phyloP scores from a whole-genome alignment of 1,140 invertebrate species.

The Apis cerana region DNA sequence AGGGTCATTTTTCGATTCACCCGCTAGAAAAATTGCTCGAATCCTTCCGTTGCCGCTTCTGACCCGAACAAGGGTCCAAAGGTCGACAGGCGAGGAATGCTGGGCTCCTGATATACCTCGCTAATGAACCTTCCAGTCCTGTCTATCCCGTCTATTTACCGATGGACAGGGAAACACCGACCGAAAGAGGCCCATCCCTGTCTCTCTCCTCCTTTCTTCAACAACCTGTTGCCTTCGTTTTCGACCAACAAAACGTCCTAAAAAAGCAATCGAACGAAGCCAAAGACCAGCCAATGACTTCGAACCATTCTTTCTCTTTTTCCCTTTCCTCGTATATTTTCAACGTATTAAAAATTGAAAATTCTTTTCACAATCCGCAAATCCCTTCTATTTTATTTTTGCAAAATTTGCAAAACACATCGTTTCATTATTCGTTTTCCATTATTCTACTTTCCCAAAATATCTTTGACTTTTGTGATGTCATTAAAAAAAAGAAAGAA shows the following conservation, averaged over 20 bases:
- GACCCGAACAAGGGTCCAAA: slow-evolving; percentile 74
- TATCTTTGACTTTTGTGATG: too few relatives aligned
- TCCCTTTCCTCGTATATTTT: too few relatives aligned
- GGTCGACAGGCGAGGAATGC: slow-evolving; percentile 76
- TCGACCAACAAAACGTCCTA: slow-evolving; percentile 26
- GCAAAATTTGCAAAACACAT: not conserved
- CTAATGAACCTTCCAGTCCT: slow-evolving; percentile 75
- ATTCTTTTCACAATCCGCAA: too few relatives aligned
- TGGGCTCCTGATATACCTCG: slow-evolving; percentile 72
- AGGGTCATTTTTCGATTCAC: slow-evolving; percentile 56
- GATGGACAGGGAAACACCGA: slow-evolving; percentile 39
- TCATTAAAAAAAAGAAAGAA: too few relatives aligned
- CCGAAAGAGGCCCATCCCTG: slow-evolving; percentile 20
- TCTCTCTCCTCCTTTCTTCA: not conserved
- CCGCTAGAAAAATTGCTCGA: slow-evolving; percentile 70
- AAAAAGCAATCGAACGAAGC: slow-evolving; percentile 17
- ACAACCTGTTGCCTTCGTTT: slow-evolving; percentile 25
- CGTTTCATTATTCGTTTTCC: too few relatives aligned
- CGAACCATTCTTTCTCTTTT: not conserved
- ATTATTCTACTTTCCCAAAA: too few relatives aligned
- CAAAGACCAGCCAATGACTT: slow-evolving; percentile 50
- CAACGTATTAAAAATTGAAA: too few relatives aligned
- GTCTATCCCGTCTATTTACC: slow-evolving; percentile 56
- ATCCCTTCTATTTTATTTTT: not conserved
- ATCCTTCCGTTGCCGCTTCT: slow-evolving; percentile 65